phyloP scores from a whole-genome alignment of 2,113 vertebrate genomes.

The Cardinalis cardinalis region DNA sequence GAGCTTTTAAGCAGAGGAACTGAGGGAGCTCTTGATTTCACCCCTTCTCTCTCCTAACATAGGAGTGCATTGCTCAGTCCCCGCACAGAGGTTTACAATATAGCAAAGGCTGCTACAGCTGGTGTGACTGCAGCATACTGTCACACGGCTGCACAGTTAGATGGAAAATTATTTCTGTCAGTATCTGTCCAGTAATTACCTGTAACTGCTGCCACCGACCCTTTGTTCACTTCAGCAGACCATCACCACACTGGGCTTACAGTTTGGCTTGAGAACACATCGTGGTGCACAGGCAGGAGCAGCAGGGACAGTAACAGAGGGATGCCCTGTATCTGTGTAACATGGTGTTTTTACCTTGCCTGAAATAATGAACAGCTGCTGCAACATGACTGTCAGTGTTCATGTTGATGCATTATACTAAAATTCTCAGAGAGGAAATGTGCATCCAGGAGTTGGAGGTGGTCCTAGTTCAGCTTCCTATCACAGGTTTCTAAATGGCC shows the following conservation, averaged over 20 bases:
- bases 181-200: not conserved
- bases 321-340: not conserved
- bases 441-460: not conserved
- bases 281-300: not conserved
- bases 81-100: not conserved
- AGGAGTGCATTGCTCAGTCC: not conserved
- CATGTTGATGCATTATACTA: not conserved
- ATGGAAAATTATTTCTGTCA: not conserved
- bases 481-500: not conserved
- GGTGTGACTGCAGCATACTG: not conserved
- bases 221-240: not conserved
- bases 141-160: not conserved
- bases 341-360: not conserved
- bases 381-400: not conserved
- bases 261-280: not conserved
- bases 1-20: not conserved
- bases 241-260: not conserved
- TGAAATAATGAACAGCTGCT: not conserved
- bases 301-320: not conserved
- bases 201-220: not conserved
- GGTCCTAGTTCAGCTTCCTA: not conserved
- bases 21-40: not conserved
- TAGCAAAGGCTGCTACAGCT: not conserved
- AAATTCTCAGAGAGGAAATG: not conserved
- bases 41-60: not conserved